Conservation (phyloP, 2,113 vertebrate species). For the Ophiodon elongatus region DNA sequence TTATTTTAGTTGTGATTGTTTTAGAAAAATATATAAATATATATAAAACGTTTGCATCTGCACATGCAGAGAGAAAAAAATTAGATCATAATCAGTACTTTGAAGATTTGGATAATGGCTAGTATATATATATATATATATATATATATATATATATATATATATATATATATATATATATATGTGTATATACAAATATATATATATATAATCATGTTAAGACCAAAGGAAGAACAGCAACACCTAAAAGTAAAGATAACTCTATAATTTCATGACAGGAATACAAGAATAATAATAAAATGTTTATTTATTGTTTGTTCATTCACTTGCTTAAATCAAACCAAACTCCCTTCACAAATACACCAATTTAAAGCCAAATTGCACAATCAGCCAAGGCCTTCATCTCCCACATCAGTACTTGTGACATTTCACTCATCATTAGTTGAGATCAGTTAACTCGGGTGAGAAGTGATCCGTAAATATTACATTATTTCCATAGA, state of each 20-base stretch:
- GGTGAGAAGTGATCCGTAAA: neutral
- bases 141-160: too few species aligned
- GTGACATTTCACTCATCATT: neutral
- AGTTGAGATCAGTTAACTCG: neutral
- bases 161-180: too few species aligned
- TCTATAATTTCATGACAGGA: neutral
- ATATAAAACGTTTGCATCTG: neutral
- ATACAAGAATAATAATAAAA: neutral
- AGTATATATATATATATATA: neutral
- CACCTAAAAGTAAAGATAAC: neutral
- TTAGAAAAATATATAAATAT: neutral
- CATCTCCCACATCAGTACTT: neutral
- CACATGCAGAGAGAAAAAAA: neutral
- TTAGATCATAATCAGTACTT: neutral
- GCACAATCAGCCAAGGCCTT: rapidly evolving
- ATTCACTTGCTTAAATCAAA: neutral
- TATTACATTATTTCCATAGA: too few species aligned
- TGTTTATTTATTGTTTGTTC: neutral
- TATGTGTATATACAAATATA: too few species aligned
- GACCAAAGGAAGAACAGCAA: too few species aligned
- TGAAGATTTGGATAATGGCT: neutral
- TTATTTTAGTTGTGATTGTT: neutral
- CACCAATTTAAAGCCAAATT: conserved; percentile 1
- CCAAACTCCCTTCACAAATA: neutral
- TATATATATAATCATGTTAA: too few species aligned